Conservation (phyloP, 1,140 invertebrate species). For the Saxidomus purpurata region DNA sequence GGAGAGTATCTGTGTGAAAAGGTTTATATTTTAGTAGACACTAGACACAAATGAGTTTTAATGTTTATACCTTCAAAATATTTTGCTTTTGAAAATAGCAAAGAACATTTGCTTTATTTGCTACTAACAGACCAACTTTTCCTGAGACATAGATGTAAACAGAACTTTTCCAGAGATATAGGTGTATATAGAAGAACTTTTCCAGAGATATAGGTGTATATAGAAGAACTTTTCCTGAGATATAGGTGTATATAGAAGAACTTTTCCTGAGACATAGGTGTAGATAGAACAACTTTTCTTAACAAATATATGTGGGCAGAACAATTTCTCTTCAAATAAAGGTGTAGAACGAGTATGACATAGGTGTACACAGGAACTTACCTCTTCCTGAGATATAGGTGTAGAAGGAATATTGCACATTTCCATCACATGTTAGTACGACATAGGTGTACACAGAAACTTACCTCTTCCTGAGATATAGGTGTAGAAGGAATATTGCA, state of each 20-base stretch:
- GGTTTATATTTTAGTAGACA: no score
- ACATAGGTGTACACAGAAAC: constrained; percentile 42
- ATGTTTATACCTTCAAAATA: no score
- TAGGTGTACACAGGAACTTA: no score
- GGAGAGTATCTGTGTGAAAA: no score
- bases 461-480: constrained; percentile 71
- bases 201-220: constrained; percentile 64
- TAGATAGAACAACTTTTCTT: constrained; percentile 58
- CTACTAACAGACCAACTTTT: no score
- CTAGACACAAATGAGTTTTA: no score
- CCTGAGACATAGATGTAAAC: no score
- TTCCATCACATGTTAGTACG: constrained; percentile 68
- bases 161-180: constrained; percentile 22
- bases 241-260: constrained; percentile 48
- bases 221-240: constrained; percentile 66
- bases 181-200: constrained; percentile 28
- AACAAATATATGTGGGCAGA: no score
- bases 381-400: constrained; percentile 70
- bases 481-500: constrained; percentile 69
- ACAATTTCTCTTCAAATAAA: no score
- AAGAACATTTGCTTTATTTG: no score
- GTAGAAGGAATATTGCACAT: constrained; percentile 16
- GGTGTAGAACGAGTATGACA: background rate
- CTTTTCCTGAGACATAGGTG: constrained; percentile 71
- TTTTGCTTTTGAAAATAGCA: no score